Conservation (phyloP, 2,888 invertebrate genomes). For the Tetragonula carbonaria region DNA sequence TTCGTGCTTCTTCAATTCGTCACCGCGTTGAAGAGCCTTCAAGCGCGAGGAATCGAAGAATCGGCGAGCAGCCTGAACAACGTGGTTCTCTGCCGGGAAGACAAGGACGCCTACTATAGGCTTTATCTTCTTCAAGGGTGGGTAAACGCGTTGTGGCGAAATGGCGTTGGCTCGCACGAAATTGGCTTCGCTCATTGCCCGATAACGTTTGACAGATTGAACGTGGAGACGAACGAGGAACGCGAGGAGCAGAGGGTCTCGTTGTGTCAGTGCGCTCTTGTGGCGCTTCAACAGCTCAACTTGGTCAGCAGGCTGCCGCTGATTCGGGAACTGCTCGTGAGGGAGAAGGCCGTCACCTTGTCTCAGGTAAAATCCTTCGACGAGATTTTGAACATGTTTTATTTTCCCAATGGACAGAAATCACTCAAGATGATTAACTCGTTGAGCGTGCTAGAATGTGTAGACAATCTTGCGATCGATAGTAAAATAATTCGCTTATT, state of each 20-base stretch:
- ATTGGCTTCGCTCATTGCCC: constrained; percentile 46
- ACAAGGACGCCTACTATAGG: constrained; percentile 87
- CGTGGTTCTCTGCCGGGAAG: constrained; percentile 90
- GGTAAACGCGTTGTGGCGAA: constrained; percentile 73
- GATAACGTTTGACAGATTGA: constrained; percentile 85
- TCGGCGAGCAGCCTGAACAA: constrained; percentile 89
- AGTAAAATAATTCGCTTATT: too few relatives aligned
- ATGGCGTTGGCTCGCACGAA: neutral
- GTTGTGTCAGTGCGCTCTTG: constrained; percentile 91
- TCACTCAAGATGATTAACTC: too few relatives aligned
- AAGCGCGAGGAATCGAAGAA: constrained; percentile 93
- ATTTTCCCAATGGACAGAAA: neutral
- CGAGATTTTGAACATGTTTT: neutral
- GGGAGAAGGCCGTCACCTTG: constrained; percentile 88
- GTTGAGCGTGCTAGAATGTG: neutral
- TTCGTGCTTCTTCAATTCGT: constrained; percentile 93
- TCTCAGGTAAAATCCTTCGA: constrained; percentile 85
- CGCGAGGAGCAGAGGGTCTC: constrained; percentile 88
- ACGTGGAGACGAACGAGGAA: constrained; percentile 87
- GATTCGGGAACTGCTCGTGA: constrained; percentile 88
- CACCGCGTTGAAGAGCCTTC: constrained; percentile 92
- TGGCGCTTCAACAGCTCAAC: constrained; percentile 88
- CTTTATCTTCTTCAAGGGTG: constrained; percentile 92
- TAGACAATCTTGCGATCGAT: too few relatives aligned
- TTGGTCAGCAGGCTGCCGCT: constrained; percentile 89